Base-by-base conservation (phyloP, 1,140 invertebrate genomes). In the Sweltsa coloradensis region DNA sequence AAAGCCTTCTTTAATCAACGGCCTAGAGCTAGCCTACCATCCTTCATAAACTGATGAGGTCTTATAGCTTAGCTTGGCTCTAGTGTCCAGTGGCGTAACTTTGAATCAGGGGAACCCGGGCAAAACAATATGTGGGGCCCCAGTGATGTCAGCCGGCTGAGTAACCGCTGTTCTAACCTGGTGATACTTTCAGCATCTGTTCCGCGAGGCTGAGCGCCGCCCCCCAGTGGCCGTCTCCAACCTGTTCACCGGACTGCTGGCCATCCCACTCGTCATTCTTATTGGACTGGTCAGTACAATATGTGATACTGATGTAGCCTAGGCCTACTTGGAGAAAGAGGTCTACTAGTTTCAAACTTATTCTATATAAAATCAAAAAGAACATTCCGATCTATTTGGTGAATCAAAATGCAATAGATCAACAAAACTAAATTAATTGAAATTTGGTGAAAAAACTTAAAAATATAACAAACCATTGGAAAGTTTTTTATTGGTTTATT, bases 161-260 rank as follows among this genome's bases (percentile, higher is more conserved):
- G n/a, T n/a, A n/a, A n/a, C n/a, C n/a, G n/a, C n/a, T n/a, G n/a
- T n/a, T n/a, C n/a, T n/a, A n/a, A n/a, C n/a, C n/a, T n/a, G n/a
- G n/a, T n/a, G n/a, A n/a, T 45, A 44, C 62, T 70, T 76, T 19
- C 61, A 84, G 73, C 95, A 99, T 69, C 67, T 83, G 68, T 98
- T 98, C 76, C 79, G 92, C 25, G 77, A 81, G 60, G 87, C 93
- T 9, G 95, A 98, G 63, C 84, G 85, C 56, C 75, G 92, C 37
- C 95, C 96, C 36, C 75, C 92, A 11, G 76, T 77, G 36, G 63
- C 83, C 40, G 81, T 98, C 25, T 97, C 93, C 0, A 83, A 90
- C 61, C 73, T 91, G 22, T 98, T 97, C 65, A 94, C 91, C 41
- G 76, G 74, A 18, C 67, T 97, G 2, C 86, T 85, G 49, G 67